Evolutionary conservation across 1,140 invertebrate genomes (phyloP), one percentile per base, ranked within the genome.

Genomic region (Coenobita brevimanus): DNA sequence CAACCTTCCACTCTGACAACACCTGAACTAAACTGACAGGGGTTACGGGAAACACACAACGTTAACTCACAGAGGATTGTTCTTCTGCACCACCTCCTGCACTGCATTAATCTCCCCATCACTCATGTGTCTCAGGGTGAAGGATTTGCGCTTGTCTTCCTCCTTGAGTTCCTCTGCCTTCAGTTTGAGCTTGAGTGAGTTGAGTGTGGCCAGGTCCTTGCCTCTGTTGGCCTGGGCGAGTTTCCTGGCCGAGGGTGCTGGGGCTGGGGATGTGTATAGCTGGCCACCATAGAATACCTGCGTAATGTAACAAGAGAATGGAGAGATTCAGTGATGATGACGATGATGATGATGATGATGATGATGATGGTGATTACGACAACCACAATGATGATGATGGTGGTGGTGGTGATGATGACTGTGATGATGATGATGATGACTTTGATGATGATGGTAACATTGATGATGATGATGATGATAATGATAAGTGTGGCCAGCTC

Each of bases 131-230:
- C 90, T 90, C 24, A 89, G 60, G 21, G 80, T 80, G 27, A 84
- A 80, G 21, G 89, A 62, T 13, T 90, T 88, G 36, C 82, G 78
- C 46, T 69, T 85, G n/a, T 90, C 94, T 91, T 95, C 94, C 90
- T 95, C 95, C 92, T 96, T 96, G 71, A 97, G 92, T 90, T 96
- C 95, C 62, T 96, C 95, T 78, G 97, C 94, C 92, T 95, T 95
- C 89, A 95, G 94, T 89, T 95, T 93, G 54, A 97, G 92, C 86
- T 96, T 93, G 57, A 93, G 89, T 41, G 89, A 90, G 69, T 83
- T 89, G 0, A 88, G 67, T 6, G 88, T 90, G 24, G 84, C 76
- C n/a, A 89, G 54, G 67, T 91, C 89, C 46, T 88, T 83, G 57
- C 71, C 69, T 89, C 80, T 84, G 17, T 81, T 82, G 30, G 90